Evolutionary conservation across 2,888 invertebrate genomes (phyloP).

Genomic region (Calameuta filiformis): DNA sequence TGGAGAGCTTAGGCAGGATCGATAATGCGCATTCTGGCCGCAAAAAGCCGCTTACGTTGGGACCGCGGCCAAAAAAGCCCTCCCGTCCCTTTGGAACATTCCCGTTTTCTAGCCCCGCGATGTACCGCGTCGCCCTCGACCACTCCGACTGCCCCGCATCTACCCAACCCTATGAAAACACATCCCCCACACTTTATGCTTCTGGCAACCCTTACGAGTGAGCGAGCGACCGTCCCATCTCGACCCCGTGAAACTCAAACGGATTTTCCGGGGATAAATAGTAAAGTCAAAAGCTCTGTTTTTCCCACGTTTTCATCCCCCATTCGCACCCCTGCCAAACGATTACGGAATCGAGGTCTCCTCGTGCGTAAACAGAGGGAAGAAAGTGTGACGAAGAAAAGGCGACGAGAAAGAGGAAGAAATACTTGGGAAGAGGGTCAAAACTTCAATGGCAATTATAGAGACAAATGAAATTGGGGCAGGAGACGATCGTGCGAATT

Average conservation of each 20-base stretch:
- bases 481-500: too few species aligned
- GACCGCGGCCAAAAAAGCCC: conserved; percentile 44
- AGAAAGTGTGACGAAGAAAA: neutral
- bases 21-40: conserved; percentile 52
- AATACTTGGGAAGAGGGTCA: neutral
- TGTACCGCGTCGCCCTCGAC: neutral
- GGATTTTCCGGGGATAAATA: conserved; percentile 30
- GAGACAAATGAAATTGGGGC: too few species aligned
- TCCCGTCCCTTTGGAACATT: conserved; percentile 16
- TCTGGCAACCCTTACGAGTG: too few species aligned
- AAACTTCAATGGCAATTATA: too few species aligned
- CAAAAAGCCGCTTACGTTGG: conserved; percentile 47
- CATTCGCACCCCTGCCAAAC: neutral
- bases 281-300: conserved; percentile 41
- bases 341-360: neutral
- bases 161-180: too few species aligned
- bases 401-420: neutral
- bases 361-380: neutral
- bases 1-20: conserved; percentile 32
- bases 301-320: conserved; percentile 13
- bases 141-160: too few species aligned
- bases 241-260: conserved; percentile 1
- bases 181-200: too few species aligned
- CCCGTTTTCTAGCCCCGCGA: conserved; percentile 5
- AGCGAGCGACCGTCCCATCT: neutral